Base-by-base conservation (phyloP, 2,797 vertebrate genomes). In the Lepilemur septentrionalis region DNA sequence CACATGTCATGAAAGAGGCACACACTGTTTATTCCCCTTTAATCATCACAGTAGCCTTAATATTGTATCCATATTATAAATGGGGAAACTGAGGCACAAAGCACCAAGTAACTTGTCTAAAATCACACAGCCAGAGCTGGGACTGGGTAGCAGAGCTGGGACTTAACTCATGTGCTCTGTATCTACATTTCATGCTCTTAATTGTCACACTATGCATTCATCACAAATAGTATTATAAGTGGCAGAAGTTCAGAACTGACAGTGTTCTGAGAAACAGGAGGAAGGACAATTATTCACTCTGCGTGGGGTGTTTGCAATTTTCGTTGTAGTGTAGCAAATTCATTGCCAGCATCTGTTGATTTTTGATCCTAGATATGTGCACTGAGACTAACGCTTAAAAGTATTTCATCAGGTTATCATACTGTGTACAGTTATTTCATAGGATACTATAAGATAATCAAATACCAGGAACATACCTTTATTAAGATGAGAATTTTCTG, bases 201-300 rank as follows among this genome's bases (percentile, higher is more conserved):
- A 25, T 2, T 5, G 15, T 4, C 1, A 18, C 4, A 30, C 22
- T 1, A 23, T 20, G 18, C 0, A 1, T 57, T 25, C 0, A 2
- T 38, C 14, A 38, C 30, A 65, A 35, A 22, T 7, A 30, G 38
- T n/a, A 28, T 11, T 22, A 23, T 52, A 32, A 57, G 20, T 7
- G 67, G 9, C 18, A 73, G 30, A 82, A 28, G 15, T n/a, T 86
- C 35, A 70, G 14, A 85, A 10, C 13, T 61, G 18, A 14, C 43
- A 17, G 41, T 23, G 14, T 59, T n/a, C 5, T 3, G 9, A 76
- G 9, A 20, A 55, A 41, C n/a, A n/a, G 20, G 9, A 61, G 9
- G 12, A 80, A 69, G 61, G 35, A 10, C 8, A 55, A 32, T 23
- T 35, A 93, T 61, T 79, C 20, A 10, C 28, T 70, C 18, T 50